phyloP scores from a whole-genome alignment of 2,797 vertebrate genomes.

The Ciconia nigra region DNA sequence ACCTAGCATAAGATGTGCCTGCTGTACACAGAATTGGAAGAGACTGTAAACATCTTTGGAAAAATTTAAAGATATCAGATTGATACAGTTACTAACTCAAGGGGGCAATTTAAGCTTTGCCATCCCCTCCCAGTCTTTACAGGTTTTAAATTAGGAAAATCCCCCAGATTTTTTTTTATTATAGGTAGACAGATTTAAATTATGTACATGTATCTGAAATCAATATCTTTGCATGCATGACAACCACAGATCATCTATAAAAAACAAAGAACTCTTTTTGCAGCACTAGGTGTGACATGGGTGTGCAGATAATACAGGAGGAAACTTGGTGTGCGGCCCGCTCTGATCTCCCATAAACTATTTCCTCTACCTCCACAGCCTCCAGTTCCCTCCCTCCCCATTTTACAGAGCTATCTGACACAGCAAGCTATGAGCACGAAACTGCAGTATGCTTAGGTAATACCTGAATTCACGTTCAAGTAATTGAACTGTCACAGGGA shows the following conservation, averaged over 20 bases:
- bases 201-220: background rate
- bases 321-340: background rate
- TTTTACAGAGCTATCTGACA: background rate
- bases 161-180: background rate
- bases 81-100: background rate
- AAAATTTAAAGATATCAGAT: background rate
- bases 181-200: background rate
- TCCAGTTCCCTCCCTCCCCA: background rate
- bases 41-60: background rate
- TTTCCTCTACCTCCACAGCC: background rate
- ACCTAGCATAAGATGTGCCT: background rate
- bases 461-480: background rate
- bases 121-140: background rate
- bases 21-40: background rate
- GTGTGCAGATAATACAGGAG: background rate
- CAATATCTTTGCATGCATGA: background rate
- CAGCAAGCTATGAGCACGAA: background rate
- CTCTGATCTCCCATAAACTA: background rate
- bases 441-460: background rate
- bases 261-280: background rate
- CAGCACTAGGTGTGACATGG: background rate
- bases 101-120: background rate
- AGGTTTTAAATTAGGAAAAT: background rate
- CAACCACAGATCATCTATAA: background rate
- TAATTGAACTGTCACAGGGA: background rate